A percentile compares a stretch with the other conserved stretches of the same genome.
These are phyloP conservation scores for Siderastrea siderea DNA, from an alignment of 92 coral and sea anemone species.

Conservation along the genomic window DNA sequence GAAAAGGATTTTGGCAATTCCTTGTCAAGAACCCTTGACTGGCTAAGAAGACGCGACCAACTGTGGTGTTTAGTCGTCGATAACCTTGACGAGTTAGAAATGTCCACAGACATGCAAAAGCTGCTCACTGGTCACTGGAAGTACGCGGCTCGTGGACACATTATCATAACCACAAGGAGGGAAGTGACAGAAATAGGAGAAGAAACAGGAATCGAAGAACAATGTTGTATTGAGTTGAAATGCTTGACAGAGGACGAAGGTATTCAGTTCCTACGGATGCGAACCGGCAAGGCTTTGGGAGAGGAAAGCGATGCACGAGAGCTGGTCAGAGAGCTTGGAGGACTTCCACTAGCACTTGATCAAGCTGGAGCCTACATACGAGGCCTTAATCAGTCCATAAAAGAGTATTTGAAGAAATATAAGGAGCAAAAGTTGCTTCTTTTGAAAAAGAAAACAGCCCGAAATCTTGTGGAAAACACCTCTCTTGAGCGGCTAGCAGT, in stretches of 20 bases:
- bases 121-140: slow-evolving; percentile 83
- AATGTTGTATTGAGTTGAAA: slow-evolving; percentile 64
- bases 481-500: slow-evolving; percentile 80
- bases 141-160: slow-evolving; percentile 70
- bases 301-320: slow-evolving; percentile 34
- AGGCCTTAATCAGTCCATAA: slow-evolving; percentile 41
- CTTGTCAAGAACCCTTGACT: slow-evolving; percentile 68
- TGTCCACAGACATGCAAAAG: slow-evolving; percentile 75
- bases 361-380: slow-evolving; percentile 89
- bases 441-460: slow-evolving; percentile 71
- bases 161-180: slow-evolving; percentile 85
- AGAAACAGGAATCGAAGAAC: slow-evolving; percentile 64
- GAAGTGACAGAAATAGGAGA: slow-evolving; percentile 64
- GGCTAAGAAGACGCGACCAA: slow-evolving; percentile 49
- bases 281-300: slow-evolving; percentile 36
- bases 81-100: slow-evolving; percentile 78
- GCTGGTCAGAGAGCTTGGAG: slow-evolving; percentile 80
- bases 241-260: slow-evolving; percentile 72
- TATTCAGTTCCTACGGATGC: slow-evolving; percentile 58
- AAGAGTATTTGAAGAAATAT: slow-evolving; percentile 67
- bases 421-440: slow-evolving; percentile 57
- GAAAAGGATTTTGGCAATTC: slow-evolving; percentile 65
- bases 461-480: slow-evolving; percentile 55
- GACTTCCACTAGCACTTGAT: slow-evolving; percentile 89
- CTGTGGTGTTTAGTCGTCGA: slow-evolving; percentile 84